Evolutionary conservation across 2,888 invertebrate species (phyloP).

Genomic region (Stenolophus ochropezus): DNA sequence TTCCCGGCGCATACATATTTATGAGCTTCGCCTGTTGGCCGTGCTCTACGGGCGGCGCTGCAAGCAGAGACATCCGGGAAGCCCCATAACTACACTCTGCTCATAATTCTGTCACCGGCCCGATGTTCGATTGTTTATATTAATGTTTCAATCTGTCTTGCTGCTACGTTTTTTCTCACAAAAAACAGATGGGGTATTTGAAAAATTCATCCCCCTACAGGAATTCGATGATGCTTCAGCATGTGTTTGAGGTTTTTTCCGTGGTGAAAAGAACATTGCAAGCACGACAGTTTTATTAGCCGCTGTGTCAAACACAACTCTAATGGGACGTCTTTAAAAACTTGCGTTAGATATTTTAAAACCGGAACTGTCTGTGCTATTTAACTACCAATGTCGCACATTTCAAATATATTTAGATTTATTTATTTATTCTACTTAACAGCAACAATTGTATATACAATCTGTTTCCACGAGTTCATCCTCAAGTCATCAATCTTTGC

Average conservation of each 20-base stretch:
- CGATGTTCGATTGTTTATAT: slow-evolving; percentile 69
- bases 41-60: slow-evolving; percentile 62
- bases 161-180: slow-evolving; percentile 33
- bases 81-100: slow-evolving; percentile 69
- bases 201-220: slow-evolving; percentile 53
- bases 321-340: slow-evolving; percentile 11
- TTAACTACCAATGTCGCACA: too few species aligned
- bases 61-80: slow-evolving; percentile 68
- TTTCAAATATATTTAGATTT: too few species aligned
- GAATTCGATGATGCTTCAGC: slow-evolving; percentile 31
- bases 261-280: slow-evolving; percentile 40
- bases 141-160: slow-evolving; percentile 71
- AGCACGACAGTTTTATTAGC: slow-evolving; percentile 39
- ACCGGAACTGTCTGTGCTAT: background rate
- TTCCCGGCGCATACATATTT: slow-evolving; percentile 71
- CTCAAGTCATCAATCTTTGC: too few species aligned
- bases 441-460: too few species aligned
- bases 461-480: too few species aligned
- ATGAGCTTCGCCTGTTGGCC: slow-evolving; percentile 67
- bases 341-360: background rate
- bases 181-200: slow-evolving; percentile 53
- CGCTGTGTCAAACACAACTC: slow-evolving; percentile 1
- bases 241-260: slow-evolving; percentile 44
- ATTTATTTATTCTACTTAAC: too few species aligned
- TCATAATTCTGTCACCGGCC: slow-evolving; percentile 73